Conservation (phyloP, 1,140 invertebrate genomes). For the Mylabris phalerata region DNA sequence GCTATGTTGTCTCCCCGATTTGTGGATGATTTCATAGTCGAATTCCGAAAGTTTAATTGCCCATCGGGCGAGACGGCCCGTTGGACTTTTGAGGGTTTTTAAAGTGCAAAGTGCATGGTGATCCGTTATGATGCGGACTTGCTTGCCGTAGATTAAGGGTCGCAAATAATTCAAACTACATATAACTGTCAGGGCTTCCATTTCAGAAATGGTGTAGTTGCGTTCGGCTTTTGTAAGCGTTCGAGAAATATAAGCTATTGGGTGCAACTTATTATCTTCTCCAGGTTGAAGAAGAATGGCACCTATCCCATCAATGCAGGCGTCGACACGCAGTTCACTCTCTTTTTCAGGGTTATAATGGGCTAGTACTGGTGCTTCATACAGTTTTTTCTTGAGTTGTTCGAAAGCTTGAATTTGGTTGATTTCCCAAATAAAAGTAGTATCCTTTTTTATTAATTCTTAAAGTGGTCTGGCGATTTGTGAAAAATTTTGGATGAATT, state of each 20-base stretch:
- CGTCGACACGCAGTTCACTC: too few species aligned
- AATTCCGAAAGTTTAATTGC: constrained; percentile 24
- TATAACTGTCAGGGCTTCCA: background rate
- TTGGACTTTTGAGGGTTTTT: constrained; percentile 35
- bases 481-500: constrained; percentile 7
- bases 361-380: too few species aligned
- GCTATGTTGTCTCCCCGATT: constrained; percentile 24
- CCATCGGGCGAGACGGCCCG: constrained; percentile 35
- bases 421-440: background rate
- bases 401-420: background rate
- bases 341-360: too few species aligned
- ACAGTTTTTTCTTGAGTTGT: too few species aligned
- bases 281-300: too few species aligned
- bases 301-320: too few species aligned
- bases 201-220: background rate
- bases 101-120: constrained; percentile 46
- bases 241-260: background rate
- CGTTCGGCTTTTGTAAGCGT: background rate
- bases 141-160: background rate
- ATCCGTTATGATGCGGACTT: constrained; percentile 26
- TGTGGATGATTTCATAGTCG: constrained; percentile 26
- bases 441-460: background rate
- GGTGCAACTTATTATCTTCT: too few species aligned
- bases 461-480: background rate
- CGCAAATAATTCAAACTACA: background rate